phyloP scores from a whole-genome alignment of 2,113 vertebrate species.

The Lepus timidus region DNA sequence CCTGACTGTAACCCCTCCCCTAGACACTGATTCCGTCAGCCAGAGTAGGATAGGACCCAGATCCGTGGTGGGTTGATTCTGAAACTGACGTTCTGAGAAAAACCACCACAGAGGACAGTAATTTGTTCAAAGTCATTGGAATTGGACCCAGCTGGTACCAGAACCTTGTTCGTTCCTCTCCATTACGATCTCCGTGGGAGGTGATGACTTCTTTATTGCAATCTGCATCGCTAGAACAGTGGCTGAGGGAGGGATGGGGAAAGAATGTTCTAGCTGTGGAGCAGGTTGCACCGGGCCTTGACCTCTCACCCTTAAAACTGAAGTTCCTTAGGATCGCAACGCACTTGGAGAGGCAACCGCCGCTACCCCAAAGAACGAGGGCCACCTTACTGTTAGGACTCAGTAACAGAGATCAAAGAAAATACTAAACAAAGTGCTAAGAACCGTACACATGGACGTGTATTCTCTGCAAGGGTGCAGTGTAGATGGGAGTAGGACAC shows the following conservation, averaged over 20 bases:
- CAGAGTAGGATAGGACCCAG: not conserved
- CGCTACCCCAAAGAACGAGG: not conserved
- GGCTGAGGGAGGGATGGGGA: not conserved
- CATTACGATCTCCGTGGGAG: not conserved
- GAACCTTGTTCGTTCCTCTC: not conserved
- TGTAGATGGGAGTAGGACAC: not conserved
- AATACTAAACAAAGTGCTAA: not conserved
- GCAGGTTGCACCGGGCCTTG: not conserved
- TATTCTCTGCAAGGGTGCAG: not conserved
- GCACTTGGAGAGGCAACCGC: not conserved
- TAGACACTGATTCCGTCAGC: not conserved
- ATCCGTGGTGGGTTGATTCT: not conserved
- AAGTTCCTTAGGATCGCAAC: constrained; percentile 14
- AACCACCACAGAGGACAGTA: not conserved
- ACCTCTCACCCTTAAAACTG: not conserved
- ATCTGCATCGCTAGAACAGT: not conserved
- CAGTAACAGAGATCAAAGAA: not conserved
- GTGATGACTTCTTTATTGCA: not conserved
- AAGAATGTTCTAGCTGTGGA: not conserved
- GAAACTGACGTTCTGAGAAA: not conserved
- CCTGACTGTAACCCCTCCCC: not conserved
- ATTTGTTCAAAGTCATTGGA: not conserved
- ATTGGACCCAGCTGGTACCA: not conserved
- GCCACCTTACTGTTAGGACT: not conserved
- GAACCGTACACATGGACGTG: not conserved